phyloP scores from a whole-genome alignment of 2,113 vertebrate genomes.

The Macaca mulatta region DNA sequence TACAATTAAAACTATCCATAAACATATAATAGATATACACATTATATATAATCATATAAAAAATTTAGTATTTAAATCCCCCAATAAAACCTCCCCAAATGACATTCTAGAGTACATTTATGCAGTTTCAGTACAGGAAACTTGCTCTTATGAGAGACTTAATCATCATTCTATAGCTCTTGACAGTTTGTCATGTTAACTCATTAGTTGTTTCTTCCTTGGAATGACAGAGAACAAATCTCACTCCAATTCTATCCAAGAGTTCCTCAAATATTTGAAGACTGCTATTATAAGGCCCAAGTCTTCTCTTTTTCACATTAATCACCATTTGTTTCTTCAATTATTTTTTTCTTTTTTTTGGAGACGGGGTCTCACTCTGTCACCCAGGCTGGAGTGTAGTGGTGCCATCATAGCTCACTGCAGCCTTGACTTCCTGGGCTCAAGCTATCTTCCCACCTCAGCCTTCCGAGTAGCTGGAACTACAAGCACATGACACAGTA shows the following conservation, averaged over 20 bases:
- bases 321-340: not conserved
- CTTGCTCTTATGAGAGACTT: not conserved
- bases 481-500: too few relatives aligned
- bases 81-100: conserved; percentile 7
- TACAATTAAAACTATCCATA: conserved; percentile 43
- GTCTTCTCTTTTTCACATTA: not conserved
- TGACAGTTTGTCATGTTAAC: not conserved
- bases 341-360: not conserved
- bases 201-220: conserved; percentile 28
- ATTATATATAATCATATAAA: not conserved
- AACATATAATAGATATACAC: not conserved
- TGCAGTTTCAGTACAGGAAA: not conserved
- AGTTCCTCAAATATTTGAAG: conserved; percentile 8
- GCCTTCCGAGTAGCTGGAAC: too few relatives aligned
- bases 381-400: too few relatives aligned
- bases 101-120: not conserved
- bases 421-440: too few relatives aligned
- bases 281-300: not conserved
- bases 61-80: not conserved
- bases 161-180: not conserved
- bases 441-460: too few relatives aligned
- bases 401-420: too few relatives aligned
- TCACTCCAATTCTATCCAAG: not conserved
- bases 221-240: conserved; percentile 18
- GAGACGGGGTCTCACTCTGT: too few relatives aligned